phyloP scores from a whole-genome alignment of 2,797 vertebrate genomes.

The Lacerta agilis region DNA sequence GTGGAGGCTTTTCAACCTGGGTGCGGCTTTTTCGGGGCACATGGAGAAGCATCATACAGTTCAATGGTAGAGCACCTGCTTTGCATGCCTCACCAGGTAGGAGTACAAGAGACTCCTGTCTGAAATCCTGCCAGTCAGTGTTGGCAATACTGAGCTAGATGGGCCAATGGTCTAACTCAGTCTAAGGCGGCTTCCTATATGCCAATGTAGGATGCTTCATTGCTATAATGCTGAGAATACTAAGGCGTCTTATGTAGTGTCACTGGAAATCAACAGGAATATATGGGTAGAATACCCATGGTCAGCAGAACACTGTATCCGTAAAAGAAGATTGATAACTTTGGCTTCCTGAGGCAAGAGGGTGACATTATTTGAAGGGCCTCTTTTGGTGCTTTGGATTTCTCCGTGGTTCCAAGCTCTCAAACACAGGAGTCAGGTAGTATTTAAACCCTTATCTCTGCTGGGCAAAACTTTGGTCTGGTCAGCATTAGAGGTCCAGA shows the following conservation, averaged over 20 bases:
- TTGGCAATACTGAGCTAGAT: too few relatives aligned
- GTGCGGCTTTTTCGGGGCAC: conserved; percentile 31
- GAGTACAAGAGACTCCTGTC: too few relatives aligned
- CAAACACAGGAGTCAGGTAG: not conserved
- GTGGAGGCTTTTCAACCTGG: not conserved
- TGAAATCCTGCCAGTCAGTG: too few relatives aligned
- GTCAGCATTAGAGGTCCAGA: not conserved
- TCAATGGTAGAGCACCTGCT: not conserved
- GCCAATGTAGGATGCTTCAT: not conserved
- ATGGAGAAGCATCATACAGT: not conserved
- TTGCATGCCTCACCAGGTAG: too few relatives aligned
- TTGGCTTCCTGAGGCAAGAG: not conserved
- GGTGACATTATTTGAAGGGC: not conserved
- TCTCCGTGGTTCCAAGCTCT: too few relatives aligned
- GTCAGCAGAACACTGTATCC: not conserved
- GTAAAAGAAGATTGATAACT: not conserved
- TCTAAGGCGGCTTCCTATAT: too few relatives aligned
- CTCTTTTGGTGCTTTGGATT: not conserved
- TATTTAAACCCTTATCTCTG: not conserved
- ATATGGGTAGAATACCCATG: not conserved
- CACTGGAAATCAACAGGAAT: not conserved
- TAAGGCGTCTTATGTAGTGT: not conserved
- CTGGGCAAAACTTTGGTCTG: not conserved
- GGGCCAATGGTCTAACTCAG: too few relatives aligned
- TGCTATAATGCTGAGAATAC: not conserved